Percentiles rank a stretch among this genome's conserved stretches.
phyloP scores from a whole-genome alignment of 2,797 vertebrate species.

The Melanotaenia boesemani region DNA sequence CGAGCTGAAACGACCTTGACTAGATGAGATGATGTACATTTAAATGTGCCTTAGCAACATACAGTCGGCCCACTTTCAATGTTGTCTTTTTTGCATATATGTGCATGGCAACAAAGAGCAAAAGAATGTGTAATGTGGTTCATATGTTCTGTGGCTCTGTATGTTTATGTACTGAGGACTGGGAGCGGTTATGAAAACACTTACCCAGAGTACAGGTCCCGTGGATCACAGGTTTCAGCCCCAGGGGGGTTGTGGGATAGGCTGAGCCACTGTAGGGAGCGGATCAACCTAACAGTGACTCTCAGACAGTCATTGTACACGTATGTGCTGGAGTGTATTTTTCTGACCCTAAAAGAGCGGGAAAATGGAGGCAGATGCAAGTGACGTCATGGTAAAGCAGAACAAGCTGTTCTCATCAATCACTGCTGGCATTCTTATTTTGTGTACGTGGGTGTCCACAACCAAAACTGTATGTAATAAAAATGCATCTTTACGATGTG shows the following conservation, averaged over 20 bases:
- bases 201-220: slow-evolving; percentile 66
- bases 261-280: slow-evolving; percentile 54
- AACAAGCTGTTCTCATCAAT: slow-evolving; percentile 50
- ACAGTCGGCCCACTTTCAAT: background rate
- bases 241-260: slow-evolving; percentile 60
- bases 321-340: slow-evolving; percentile 1
- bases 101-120: slow-evolving; percentile 1
- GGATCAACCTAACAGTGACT: slow-evolving; percentile 50
- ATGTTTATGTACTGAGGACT: slow-evolving; percentile 69
- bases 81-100: background rate
- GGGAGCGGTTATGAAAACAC: slow-evolving; percentile 76
- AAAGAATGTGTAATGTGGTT: slow-evolving; percentile 54
- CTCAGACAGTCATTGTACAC: slow-evolving; percentile 20
- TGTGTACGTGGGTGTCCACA: background rate
- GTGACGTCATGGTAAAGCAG: slow-evolving; percentile 58
- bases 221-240: slow-evolving; percentile 69
- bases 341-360: slow-evolving; percentile 32
- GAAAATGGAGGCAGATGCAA: slow-evolving; percentile 20
- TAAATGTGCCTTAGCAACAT: background rate
- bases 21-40: background rate
- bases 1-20: slow-evolving; percentile 21
- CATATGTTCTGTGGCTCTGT: slow-evolving; percentile 66
- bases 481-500: background rate
- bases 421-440: background rate
- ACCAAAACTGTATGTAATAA: slow-evolving; percentile 4